A percentile compares a stretch with the other conserved stretches of the same genome.
These are phyloP conservation scores for Chlorops oryzae DNA, from an alignment of 1,140 invertebrate species.

Conservation along the genomic window DNA sequence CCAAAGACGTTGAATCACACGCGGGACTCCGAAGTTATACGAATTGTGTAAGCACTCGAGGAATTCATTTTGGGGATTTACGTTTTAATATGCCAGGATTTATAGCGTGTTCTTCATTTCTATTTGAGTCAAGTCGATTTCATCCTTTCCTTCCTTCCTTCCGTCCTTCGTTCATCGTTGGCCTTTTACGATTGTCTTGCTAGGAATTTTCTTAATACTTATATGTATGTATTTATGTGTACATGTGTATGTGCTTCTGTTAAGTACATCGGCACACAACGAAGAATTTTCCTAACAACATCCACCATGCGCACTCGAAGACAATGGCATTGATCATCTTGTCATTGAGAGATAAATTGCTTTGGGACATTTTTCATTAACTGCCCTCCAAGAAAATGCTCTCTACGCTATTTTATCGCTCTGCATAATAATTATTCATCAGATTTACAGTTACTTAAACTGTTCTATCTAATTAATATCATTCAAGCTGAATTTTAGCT, in stretches of 20 bases:
- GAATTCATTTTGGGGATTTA: slow-evolving; percentile 3
- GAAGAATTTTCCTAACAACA: no score
- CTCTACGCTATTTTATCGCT: background rate
- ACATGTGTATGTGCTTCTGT: no score
- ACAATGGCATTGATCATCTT: slow-evolving; percentile 20
- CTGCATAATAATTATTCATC: background rate
- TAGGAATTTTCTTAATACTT: no score
- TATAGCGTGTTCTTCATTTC: background rate
- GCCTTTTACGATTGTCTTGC: no score
- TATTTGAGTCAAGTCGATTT: background rate
- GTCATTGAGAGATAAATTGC: slow-evolving; percentile 30
- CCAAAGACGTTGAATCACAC: no score
- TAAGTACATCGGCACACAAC: no score
- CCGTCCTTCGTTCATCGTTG: background rate
- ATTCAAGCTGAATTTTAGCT: background rate
- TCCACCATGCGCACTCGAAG: no score
- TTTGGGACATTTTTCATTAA: slow-evolving; percentile 35
- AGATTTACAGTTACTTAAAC: background rate
- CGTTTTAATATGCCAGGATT: slow-evolving; percentile 5
- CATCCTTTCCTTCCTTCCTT: background rate
- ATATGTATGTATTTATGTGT: no score
- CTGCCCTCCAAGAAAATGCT: slow-evolving; percentile 17
- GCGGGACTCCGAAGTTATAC: no score
- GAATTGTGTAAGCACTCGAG: no score
- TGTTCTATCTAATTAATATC: background rate